These are phyloP conservation scores for Barypeithes pellucidus DNA, from an alignment of 2,888 invertebrate genomes.

Conservation along the genomic window DNA sequence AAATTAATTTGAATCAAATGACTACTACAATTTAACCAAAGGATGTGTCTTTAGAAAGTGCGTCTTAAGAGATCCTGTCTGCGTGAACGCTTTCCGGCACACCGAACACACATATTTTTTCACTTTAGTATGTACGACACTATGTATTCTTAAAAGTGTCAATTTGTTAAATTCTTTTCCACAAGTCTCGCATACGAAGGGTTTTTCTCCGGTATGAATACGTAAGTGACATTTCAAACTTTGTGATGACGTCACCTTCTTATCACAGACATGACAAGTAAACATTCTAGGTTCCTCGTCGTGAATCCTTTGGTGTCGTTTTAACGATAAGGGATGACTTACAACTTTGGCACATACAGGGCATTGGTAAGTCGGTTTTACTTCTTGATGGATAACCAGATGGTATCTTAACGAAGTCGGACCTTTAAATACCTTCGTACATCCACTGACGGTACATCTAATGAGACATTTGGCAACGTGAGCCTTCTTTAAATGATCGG, in stretches of 20 bases:
- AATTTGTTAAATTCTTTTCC: slow-evolving; percentile 67
- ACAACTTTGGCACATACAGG: slow-evolving; percentile 33
- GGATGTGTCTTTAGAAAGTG: slow-evolving; percentile 40
- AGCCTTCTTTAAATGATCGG: slow-evolving; percentile 2
- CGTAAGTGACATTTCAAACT: slow-evolving; percentile 52
- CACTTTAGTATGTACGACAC: slow-evolving; percentile 73
- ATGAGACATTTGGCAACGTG: neutral
- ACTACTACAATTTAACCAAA: slow-evolving; percentile 9
- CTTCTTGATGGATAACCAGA: slow-evolving; percentile 28
- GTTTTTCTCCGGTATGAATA: slow-evolving; percentile 60
- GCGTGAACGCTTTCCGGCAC: slow-evolving; percentile 74
- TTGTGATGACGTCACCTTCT: slow-evolving; percentile 33
- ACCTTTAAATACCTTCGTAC: slow-evolving; percentile 58
- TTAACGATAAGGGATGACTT: slow-evolving; percentile 32
- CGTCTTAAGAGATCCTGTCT: slow-evolving; percentile 59
- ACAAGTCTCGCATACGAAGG: slow-evolving; percentile 64
- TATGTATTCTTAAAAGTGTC: slow-evolving; percentile 71
- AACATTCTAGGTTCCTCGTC: slow-evolving; percentile 42
- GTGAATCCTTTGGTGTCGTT: slow-evolving; percentile 60
- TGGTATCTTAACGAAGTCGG: slow-evolving; percentile 57
- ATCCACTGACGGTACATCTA: slow-evolving; percentile 36
- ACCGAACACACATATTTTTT: slow-evolving; percentile 73
- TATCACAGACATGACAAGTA: slow-evolving; percentile 44
- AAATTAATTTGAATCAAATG: no score
- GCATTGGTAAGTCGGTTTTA: slow-evolving; percentile 25